Conservation (phyloP, 2,797 vertebrate genomes). For the Pipistrellus kuhlii region DNA sequence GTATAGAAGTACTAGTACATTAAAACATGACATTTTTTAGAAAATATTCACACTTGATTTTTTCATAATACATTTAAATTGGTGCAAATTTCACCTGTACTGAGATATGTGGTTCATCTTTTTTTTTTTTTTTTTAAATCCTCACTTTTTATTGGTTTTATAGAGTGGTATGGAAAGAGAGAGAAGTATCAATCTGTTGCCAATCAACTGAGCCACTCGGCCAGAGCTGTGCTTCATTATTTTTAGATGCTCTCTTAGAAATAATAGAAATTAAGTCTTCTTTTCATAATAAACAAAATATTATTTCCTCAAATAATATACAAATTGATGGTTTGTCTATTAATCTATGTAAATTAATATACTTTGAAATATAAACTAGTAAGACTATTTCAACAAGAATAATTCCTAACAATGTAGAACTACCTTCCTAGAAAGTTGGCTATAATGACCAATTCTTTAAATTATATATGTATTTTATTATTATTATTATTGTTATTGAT, state of each 20-base stretch:
- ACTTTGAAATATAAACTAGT: conserved; percentile 50
- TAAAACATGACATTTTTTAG: conserved; percentile 27
- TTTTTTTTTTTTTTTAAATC: neutral
- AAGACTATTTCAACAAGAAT: conserved; percentile 58
- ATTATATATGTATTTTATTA: neutral
- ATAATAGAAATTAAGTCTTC: neutral
- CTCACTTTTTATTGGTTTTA: neutral
- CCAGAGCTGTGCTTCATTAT: neutral
- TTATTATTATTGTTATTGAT: too few species aligned
- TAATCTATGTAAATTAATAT: neutral
- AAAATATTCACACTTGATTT: conserved; percentile 49
- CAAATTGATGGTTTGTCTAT: neutral
- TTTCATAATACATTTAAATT: conserved; percentile 36
- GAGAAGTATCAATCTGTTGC: neutral
- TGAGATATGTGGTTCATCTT: conserved; percentile 23
- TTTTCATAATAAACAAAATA: conserved; percentile 60
- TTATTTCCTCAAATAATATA: conserved; percentile 51
- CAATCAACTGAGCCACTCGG: neutral
- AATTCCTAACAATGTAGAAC: conserved; percentile 39
- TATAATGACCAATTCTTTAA: neutral
- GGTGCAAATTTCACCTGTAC: conserved; percentile 7
- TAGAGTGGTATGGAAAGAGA: neutral
- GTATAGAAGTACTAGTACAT: neutral
- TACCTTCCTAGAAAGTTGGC: conserved; percentile 21
- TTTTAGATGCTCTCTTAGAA: conserved; percentile 24